Percentiles rank a stretch among this genome's conserved stretches.
These are phyloP conservation scores for Trididemnum clinides DNA, from an alignment of 23 tunicate species.

Conservation along the genomic window DNA sequence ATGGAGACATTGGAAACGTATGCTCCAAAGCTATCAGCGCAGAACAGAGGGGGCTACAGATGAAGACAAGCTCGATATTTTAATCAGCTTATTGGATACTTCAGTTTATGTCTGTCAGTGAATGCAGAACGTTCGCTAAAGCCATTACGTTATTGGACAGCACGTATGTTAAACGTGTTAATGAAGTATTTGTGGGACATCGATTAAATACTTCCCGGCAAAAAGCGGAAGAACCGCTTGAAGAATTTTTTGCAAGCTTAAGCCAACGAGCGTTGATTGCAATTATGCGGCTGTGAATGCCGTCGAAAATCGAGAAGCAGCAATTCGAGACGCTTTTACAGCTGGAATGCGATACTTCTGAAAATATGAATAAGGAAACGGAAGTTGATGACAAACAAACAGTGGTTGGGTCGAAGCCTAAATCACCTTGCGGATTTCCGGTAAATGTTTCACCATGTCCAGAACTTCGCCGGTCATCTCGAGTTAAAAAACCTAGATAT, in stretches of 20 bases:
- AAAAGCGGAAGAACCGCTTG: not conserved
- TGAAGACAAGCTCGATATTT: slow-evolving; percentile 2
- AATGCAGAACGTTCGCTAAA: not conserved
- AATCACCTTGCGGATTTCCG: too few relatives aligned
- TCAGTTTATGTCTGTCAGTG: not conserved
- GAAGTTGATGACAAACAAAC: too few relatives aligned
- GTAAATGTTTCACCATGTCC: too few relatives aligned
- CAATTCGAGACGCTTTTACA: not conserved
- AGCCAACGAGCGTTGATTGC: not conserved
- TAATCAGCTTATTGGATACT: not conserved
- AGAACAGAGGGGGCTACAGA: not conserved
- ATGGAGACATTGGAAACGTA: slow-evolving; percentile 3
- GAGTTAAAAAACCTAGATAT: too few relatives aligned
- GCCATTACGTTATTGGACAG: not conserved
- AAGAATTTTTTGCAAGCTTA: not conserved
- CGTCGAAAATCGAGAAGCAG: not conserved
- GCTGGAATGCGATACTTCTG: too few relatives aligned
- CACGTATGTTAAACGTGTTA: not conserved
- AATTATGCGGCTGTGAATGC: not conserved
- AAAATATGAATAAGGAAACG: too few relatives aligned
- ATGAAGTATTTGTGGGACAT: not conserved
- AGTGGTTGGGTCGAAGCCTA: too few relatives aligned
- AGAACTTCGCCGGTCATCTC: too few relatives aligned
- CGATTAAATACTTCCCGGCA: not conserved
- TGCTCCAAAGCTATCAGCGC: not conserved